phyloP scores from a whole-genome alignment of 2,888 invertebrate species.

The Orthonevra nobilis region DNA sequence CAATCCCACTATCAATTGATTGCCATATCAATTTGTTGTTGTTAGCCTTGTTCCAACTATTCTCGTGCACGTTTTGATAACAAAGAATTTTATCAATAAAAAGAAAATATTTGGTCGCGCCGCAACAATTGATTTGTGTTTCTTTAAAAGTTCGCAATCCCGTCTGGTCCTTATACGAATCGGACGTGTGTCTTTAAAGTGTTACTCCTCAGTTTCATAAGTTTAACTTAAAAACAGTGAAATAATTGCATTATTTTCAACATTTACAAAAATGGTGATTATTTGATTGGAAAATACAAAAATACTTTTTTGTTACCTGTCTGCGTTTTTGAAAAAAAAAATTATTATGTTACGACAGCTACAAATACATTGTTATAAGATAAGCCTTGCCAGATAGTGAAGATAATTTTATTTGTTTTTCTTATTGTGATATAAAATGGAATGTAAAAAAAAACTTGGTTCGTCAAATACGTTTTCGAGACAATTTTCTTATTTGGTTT shows the following conservation, averaged over 20 bases:
- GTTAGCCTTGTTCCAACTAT: slow-evolving; percentile 15
- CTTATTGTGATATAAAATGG: slow-evolving; percentile 6
- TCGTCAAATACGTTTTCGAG: too few relatives aligned
- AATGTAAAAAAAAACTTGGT: not conserved
- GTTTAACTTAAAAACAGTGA: not conserved
- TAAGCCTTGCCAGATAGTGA: slow-evolving; percentile 51
- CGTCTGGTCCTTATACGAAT: slow-evolving; percentile 8
- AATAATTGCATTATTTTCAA: not conserved
- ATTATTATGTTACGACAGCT: not conserved
- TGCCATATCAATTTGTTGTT: slow-evolving; percentile 52
- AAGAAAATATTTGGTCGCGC: not conserved
- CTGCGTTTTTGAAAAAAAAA: slow-evolving; percentile 12
- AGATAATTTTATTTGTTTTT: slow-evolving; percentile 58
- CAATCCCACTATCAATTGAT: slow-evolving; percentile 20
- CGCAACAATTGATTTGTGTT: slow-evolving; percentile 19
- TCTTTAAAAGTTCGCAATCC: slow-evolving; percentile 17
- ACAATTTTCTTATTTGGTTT: too few relatives aligned
- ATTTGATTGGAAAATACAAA: too few relatives aligned
- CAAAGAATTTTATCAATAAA: slow-evolving; percentile 43
- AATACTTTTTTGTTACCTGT: not conserved
- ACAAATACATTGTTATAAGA: slow-evolving; percentile 36
- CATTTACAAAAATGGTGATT: slow-evolving; percentile 38
- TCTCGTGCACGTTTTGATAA: slow-evolving; percentile 50
- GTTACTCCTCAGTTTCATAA: not conserved
- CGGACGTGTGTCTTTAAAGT: slow-evolving; percentile 2